Base-by-base conservation (phyloP, 2,113 vertebrate species). In the Chloroceryle aenea region DNA sequence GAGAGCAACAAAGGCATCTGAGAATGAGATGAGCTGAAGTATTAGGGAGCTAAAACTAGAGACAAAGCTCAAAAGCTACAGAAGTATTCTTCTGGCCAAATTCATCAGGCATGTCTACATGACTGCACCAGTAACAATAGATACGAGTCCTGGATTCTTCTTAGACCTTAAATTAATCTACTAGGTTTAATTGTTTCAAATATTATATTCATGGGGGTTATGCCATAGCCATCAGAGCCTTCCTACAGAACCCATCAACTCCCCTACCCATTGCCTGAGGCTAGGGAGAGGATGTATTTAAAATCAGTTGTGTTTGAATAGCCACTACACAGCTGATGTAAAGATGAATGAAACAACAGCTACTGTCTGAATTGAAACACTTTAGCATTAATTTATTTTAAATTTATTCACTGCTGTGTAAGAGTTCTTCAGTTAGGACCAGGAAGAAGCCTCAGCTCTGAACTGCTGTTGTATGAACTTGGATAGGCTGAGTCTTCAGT, bases 231-330 rank as follows among this genome's bases (percentile, higher is more conserved):
- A 48, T 55, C 29, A 48, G 32, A 77, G n/a, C 17, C 25, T 78
- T 94, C 56, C 8, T 13, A 62, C 0, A 2, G n/a, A 84, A 84
- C 14, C 36, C 10, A 36, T 6, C 7, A 47, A 22, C 14, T 53
- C 30, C 22, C 5, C 63, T n/a, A 32, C 0, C 0, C 19, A 29
- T 74, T 1, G 1, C 7, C 29, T 76, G 63, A 73, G 21, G 25
- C 72, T 75, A 78, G 12, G 8, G 34, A 77, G 10, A 71, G 11
- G 2, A 5, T 42, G 21, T 30, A 17, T 82, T 71, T 19, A 40
- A 82, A 77, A 78, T 45, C 38, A 67, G 6, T 14, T 38, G 15
- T 8, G 7, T 72, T 75, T 25, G 4, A 87, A 75, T 4, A 83
- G 42, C n/a, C 40, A 63, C 36, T 58, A 26, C 32, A 81, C 11